Conservation (phyloP, 1,140 invertebrate genomes). For the roundworm (Caenorhabditis elegans) region DNA sequence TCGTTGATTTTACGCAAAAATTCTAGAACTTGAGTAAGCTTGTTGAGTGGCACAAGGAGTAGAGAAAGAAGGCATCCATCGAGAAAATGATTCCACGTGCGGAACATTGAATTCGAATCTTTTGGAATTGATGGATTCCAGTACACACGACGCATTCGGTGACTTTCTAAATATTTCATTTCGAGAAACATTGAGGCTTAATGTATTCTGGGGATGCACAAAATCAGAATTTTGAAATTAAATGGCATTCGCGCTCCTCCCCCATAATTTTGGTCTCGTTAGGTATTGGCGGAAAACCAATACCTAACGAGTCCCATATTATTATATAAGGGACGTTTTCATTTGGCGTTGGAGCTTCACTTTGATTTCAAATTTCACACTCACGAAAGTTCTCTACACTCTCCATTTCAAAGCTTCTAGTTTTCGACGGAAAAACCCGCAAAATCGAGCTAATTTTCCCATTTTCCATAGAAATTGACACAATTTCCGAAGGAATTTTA, state of each 20-base stretch:
- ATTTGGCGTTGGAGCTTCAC: too few relatives aligned
- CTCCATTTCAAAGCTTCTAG: background rate
- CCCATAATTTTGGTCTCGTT: too few relatives aligned
- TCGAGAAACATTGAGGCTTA: too few relatives aligned
- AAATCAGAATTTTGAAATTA: too few relatives aligned
- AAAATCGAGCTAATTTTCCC: background rate
- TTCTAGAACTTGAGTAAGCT: background rate
- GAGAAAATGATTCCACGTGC: background rate
- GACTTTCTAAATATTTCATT: too few relatives aligned
- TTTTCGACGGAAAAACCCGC: background rate
- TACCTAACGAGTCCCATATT: too few relatives aligned
- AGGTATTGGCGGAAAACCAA: too few relatives aligned
- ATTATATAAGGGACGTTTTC: too few relatives aligned
- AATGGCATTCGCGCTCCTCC: too few relatives aligned
- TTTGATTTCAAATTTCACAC: background rate
- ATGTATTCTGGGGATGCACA: too few relatives aligned
- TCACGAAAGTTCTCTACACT: background rate
- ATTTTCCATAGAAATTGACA: background rate
- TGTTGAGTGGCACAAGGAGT: background rate
- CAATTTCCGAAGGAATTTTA: background rate
- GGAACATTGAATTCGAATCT: background rate
- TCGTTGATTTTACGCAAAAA: constrained; percentile 9
- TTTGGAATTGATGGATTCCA: background rate
- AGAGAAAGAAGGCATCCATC: constrained; percentile 1
- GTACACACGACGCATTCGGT: background rate